Percentiles rank a stretch among this genome's conserved stretches.
These are phyloP conservation scores for Cheumatopsyche charites DNA, from an alignment of 1,140 invertebrate genomes.

Conservation along the genomic window DNA sequence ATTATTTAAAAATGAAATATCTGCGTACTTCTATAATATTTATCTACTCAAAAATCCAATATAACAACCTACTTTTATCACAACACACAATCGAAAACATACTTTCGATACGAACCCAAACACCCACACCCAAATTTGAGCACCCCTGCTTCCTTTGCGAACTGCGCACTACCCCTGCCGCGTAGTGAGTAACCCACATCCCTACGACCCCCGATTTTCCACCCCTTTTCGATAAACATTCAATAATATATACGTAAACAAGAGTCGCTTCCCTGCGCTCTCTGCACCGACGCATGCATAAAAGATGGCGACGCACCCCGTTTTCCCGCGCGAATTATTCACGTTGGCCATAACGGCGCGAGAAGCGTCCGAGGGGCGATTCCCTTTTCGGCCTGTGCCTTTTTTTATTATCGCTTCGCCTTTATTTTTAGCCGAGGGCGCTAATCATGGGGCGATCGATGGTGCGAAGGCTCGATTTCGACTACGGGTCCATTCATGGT, in stretches of 20 bases:
- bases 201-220: constrained; percentile 3
- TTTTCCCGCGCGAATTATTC: constrained; percentile 10
- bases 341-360: not conserved
- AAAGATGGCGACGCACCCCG: not conserved
- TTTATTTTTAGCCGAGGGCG: too few relatives aligned
- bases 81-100: too few relatives aligned
- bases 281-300: not conserved
- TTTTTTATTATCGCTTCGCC: too few relatives aligned
- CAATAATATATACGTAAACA: constrained; percentile 38
- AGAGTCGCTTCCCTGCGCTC: not conserved
- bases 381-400: too few relatives aligned
- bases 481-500: too few relatives aligned
- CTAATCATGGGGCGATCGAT: too few relatives aligned
- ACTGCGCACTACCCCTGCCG: constrained; percentile 20
- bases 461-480: too few relatives aligned
- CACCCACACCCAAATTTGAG: not conserved
- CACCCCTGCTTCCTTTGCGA: not conserved
- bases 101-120: too few relatives aligned
- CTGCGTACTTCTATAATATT: too few relatives aligned
- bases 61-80: too few relatives aligned
- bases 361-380: not conserved
- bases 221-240: constrained; percentile 21
- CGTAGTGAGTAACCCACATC: constrained; percentile 3
- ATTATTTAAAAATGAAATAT: too few relatives aligned
- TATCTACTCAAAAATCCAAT: too few relatives aligned